Conservation (phyloP, 2,113 vertebrate species). For the Elaphurus davidianus region DNA sequence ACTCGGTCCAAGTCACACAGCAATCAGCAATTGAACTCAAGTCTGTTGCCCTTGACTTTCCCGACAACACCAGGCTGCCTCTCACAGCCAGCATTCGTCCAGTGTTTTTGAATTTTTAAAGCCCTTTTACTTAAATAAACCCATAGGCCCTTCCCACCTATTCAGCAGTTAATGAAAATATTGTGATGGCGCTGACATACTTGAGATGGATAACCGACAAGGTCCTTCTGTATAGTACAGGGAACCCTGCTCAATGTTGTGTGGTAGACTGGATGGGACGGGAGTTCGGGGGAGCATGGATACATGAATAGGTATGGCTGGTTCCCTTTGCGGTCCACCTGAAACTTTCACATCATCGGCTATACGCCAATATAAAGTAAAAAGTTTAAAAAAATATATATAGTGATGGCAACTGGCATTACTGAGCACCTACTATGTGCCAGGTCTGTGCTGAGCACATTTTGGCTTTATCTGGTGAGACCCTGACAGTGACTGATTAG, state of each 20-base stretch:
- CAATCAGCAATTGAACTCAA: not conserved
- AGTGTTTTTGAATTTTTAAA: not conserved
- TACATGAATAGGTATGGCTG: not conserved
- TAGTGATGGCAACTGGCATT: not conserved
- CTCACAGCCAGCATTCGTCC: not conserved
- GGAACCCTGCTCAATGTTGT: not conserved
- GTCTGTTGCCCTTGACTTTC: not conserved
- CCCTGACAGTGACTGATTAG: not conserved
- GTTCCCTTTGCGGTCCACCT: not conserved
- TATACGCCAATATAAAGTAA: not conserved
- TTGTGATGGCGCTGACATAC: not conserved
- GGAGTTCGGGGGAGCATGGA: not conserved
- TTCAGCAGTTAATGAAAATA: not conserved
- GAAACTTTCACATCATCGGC: not conserved
- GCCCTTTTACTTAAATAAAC: not conserved
- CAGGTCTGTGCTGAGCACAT: not conserved
- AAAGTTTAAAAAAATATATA: not conserved
- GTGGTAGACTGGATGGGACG: not conserved
- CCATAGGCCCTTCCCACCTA: not conserved
- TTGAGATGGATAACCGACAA: not conserved
- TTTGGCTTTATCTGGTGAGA: not conserved
- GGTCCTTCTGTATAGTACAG: not conserved
- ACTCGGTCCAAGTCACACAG: constrained; percentile 52
- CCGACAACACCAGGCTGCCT: not conserved
- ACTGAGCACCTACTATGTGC: not conserved